phyloP scores from a whole-genome alignment of 2,113 vertebrate species.

The Donacobius atricapilla region DNA sequence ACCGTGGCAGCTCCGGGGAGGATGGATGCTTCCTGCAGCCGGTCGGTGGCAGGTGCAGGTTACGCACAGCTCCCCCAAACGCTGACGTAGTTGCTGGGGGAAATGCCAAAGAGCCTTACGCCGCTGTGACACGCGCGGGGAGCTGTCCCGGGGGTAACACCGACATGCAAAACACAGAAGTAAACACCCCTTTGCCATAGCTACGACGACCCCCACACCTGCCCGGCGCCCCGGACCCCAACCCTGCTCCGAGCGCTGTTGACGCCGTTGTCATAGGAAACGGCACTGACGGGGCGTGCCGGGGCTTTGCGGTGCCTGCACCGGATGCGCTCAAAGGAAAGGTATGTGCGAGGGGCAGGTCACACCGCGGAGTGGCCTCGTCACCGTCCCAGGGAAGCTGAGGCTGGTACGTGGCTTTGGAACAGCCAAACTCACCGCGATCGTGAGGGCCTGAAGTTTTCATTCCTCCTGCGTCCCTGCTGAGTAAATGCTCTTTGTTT shows the following conservation, averaged over 20 bases:
- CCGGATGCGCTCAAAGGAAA: constrained; percentile 39
- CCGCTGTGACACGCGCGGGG: not conserved
- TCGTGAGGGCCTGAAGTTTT: not conserved
- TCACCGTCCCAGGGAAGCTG: not conserved
- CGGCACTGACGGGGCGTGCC: not conserved
- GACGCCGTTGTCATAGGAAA: constrained; percentile 16
- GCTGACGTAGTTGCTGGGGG: not conserved
- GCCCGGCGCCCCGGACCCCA: not conserved
- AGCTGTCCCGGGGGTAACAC: not conserved
- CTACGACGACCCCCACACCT: not conserved
- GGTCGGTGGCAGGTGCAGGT: not conserved
- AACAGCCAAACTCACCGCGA: not conserved
- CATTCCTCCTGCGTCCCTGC: not conserved
- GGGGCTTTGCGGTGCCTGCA: not conserved
- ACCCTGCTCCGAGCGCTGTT: not conserved
- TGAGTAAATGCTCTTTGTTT: not conserved
- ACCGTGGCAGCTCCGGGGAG: not conserved
- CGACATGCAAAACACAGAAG: not conserved
- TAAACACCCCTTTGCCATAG: constrained; percentile 48
- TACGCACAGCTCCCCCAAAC: rapidly evolving
- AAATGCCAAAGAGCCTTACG: not conserved
- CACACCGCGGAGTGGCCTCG: rapidly evolving
- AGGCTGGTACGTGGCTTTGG: not conserved
- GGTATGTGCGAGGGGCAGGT: constrained; percentile 15
- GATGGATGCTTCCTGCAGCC: not conserved